Percentiles rank a stretch among this genome's conserved stretches.
phyloP scores from a whole-genome alignment of 2,113 vertebrate genomes.

The Plotosus lineatus region DNA sequence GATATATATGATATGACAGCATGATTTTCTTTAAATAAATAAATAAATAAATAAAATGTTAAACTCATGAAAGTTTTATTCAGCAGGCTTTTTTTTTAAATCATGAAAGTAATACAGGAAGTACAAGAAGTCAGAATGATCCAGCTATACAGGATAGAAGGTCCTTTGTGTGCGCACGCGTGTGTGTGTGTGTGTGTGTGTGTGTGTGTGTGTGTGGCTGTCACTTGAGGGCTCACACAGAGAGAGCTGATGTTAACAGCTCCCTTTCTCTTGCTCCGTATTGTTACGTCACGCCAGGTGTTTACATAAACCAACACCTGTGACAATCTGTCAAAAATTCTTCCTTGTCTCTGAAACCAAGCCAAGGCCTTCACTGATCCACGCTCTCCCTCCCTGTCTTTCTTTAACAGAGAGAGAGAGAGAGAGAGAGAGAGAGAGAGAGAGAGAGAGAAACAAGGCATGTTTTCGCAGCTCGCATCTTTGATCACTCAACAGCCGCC shows the following conservation, averaged over 20 bases:
- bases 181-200: background rate
- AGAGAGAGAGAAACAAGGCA: slow-evolving; percentile 33
- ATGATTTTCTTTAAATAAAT: too few relatives aligned
- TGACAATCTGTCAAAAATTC: slow-evolving; percentile 53
- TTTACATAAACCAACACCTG: slow-evolving; percentile 61
- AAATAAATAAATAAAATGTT: too few relatives aligned
- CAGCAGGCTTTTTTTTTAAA: background rate
- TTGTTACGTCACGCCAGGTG: slow-evolving; percentile 52
- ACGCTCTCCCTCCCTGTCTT: slow-evolving; percentile 47
- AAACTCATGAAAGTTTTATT: background rate
- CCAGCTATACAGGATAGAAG: background rate
- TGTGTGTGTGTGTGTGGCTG: background rate
- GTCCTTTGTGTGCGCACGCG: background rate
- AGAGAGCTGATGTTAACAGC: background rate
- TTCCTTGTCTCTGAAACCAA: slow-evolving; percentile 48
- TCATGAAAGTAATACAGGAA: background rate
- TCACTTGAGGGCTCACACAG: background rate
- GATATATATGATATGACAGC: too few relatives aligned
- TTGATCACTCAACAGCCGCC: slow-evolving; percentile 48
- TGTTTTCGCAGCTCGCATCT: slow-evolving; percentile 29
- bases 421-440: slow-evolving; percentile 20
- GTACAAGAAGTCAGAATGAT: background rate
- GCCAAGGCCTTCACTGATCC: slow-evolving; percentile 55
- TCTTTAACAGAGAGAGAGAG: background rate
- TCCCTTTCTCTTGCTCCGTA: slow-evolving; percentile 22